Evolutionary conservation across 2,113 vertebrate species (phyloP), one percentile per base, ranked within the genome.

Genomic region (Phylloscopus trochilus): DNA sequence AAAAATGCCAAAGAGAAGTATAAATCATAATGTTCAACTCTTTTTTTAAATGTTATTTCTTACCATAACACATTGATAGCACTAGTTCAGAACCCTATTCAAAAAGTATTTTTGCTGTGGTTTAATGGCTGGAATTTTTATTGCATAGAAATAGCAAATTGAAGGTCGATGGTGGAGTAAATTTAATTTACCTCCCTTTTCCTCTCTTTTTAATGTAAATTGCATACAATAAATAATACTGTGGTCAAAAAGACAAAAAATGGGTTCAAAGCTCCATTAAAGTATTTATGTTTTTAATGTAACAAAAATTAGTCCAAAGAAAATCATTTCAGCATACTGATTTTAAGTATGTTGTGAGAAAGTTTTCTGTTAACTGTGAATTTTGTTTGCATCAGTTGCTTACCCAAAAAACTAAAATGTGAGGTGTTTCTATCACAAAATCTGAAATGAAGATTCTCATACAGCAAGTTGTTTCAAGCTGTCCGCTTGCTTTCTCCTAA

Each of bases 1-100:
- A 64, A 83, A 93, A 95, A 90, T 92, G 47, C 41, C 59, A 44
- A 59, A 46, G n/a, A 95, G 30, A 64, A 89, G 53, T 90, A 64
- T 13, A 75, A 93, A 79, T 73, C 13, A 30, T 35, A 30, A 37
- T 23, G 41, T 47, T 93, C 20, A 53, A 39, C 7, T 66, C 37
- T 52, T 74, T 55, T 55, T 64, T n/a, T 3, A 58, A 33, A 59
- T 11, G 4, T 33, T 41, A 24, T 76, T 89, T 93, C 23, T 62
- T 85, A 49, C 16, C 7, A 1, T 55, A 92, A 47, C 22, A 18
- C 3, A 4, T 43, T 67, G 55, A 43, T 89, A 56, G 58, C 17
- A 30, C 24, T 73, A 20, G 20, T 53, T 68, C 79, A 58, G 58
- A 79, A 95, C 39, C 8, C 11, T 39, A 28, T 81, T 23, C 26